phyloP scores from a whole-genome alignment of 2,888 invertebrate species.

The Trisateles emortualis region DNA sequence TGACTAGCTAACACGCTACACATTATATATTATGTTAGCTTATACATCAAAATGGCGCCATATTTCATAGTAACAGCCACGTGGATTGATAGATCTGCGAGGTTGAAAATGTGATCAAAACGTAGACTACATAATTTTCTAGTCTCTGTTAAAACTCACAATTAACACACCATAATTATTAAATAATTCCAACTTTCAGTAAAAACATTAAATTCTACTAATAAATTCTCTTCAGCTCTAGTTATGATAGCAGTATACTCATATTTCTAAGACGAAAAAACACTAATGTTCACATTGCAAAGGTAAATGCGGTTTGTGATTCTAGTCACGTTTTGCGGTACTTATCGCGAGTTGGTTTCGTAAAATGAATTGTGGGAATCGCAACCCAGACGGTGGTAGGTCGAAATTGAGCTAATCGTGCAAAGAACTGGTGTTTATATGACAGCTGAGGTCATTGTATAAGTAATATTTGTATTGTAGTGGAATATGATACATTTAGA shows the following conservation, averaged over 20 bases:
- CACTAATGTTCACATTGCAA: slow-evolving; percentile 39
- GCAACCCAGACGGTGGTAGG: slow-evolving; percentile 32
- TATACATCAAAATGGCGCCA: no score
- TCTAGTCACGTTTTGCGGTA: slow-evolving; percentile 66
- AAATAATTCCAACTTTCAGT: no score
- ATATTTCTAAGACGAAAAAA: slow-evolving; percentile 29
- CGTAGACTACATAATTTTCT: no score
- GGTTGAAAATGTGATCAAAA: no score
- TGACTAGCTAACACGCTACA: no score
- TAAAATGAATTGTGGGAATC: slow-evolving; percentile 70
- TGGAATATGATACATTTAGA: no score
- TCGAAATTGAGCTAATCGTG: slow-evolving; percentile 39
- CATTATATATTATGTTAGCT: no score
- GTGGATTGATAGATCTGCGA: no score
- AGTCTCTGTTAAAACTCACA: no score
- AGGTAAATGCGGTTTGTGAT: slow-evolving; percentile 57
- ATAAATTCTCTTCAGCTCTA: slow-evolving; percentile 16
- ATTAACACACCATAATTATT: not conserved
- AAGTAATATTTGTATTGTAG: not conserved
- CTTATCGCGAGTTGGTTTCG: slow-evolving; percentile 71
- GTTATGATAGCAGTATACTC: slow-evolving; percentile 27
- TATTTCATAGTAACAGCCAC: no score
- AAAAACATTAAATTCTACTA: not conserved
- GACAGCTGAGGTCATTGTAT: slow-evolving; percentile 4
- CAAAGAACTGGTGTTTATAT: slow-evolving; percentile 8